Evolutionary conservation across 1,140 invertebrate species (phyloP), one percentile per base, ranked within the genome.

Genomic region (Polyergus mexicanus): DNA sequence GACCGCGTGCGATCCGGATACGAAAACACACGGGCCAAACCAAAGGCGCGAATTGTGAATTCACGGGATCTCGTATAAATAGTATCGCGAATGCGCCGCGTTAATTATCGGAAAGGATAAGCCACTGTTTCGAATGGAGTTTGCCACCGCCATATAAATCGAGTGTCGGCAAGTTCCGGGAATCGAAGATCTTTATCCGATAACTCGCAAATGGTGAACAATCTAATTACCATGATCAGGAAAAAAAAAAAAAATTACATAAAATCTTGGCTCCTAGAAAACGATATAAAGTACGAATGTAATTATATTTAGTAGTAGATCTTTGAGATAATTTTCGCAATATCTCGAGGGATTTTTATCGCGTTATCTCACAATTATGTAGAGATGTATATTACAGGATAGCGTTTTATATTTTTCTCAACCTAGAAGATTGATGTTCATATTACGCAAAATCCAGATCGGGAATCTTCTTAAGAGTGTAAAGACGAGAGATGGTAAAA

Each of bases 81-180:
- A 89, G 88, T 85, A 89, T 89, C 85, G 80, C 62, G 7, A 47
- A 60, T 47, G 77, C 69, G 68, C 58, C 56, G 66, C 86, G 87
- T 90, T 90, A 90, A 90, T 90, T 89, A 90, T 90, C 88, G 76
- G 88, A 87, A 80, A 85, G 89, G 88, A 89, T 90, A 89, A 90
- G 74, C 86, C 80, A 87, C 62, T 77, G 51, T 41, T 56, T 62
- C 44, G 75, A 90, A 90, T 87, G 81, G 81, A 90, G 89, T 87
- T 78, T 66, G 44, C 47, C 13, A 56, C 28, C 7, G 32, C 3
- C 19, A 19, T 75, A 75, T 78, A 87, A 87, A 89, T 83, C 51
- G 54, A 51, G 28, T 35, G 60, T 76, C 54, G 68, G 51, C 22
- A 25, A 7, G 0, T 7, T 11, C 19, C 35, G 22, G 35, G 11